A percentile compares a stretch with the other conserved stretches of the same genome.
phyloP scores from a whole-genome alignment of 2,797 vertebrate species.

The Malacoctenus gilli region DNA sequence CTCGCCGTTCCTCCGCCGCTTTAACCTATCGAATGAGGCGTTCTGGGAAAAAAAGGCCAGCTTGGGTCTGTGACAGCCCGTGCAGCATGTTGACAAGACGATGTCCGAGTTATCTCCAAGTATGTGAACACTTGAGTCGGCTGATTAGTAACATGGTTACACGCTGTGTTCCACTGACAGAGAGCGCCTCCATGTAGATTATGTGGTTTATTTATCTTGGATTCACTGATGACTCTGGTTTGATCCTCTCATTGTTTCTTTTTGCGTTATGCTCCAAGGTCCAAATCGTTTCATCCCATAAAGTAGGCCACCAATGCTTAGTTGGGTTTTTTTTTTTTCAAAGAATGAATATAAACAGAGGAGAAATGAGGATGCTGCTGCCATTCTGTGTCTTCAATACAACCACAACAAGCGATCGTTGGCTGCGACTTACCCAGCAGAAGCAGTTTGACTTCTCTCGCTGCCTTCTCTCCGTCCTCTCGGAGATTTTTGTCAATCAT shows the following conservation, averaged over 20 bases:
- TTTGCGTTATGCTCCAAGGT: no score
- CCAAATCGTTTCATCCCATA: no score
- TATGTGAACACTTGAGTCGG: slow-evolving; percentile 14
- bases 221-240: not conserved
- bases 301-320: no score
- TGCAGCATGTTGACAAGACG: slow-evolving; percentile 49
- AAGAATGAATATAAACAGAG: not conserved
- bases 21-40: slow-evolving; percentile 47
- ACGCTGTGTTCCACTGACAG: slow-evolving; percentile 4
- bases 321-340: not conserved
- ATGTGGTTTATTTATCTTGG: not conserved
- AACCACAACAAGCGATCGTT: not conserved
- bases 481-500: slow-evolving; percentile 98
- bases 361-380: not conserved
- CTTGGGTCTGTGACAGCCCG: slow-evolving; percentile 35
- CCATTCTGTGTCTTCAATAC: not conserved
- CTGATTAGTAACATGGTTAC: slow-evolving; percentile 15
- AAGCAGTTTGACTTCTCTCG: slow-evolving; percentile 95
- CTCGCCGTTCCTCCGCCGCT: no score
- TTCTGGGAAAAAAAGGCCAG: slow-evolving; percentile 48
- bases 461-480: slow-evolving; percentile 96
- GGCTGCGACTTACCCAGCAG: slow-evolving; percentile 85
- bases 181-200: no score
- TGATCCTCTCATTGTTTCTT: no score
- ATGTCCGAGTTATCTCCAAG: slow-evolving; percentile 35